Base-by-base conservation (phyloP, 2,113 vertebrate species). In the Platycercus adscitus region DNA sequence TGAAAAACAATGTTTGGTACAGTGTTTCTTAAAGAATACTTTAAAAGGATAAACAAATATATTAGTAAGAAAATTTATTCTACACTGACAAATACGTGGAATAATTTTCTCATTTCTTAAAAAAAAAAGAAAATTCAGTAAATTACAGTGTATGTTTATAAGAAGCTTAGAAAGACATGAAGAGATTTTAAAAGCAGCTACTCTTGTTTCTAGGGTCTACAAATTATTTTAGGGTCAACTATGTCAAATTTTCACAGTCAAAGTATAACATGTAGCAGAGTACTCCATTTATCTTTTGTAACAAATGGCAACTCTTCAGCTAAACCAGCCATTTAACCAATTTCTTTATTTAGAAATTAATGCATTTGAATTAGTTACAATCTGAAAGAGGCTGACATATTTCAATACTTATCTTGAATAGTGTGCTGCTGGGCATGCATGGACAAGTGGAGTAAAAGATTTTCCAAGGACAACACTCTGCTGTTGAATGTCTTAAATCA, bases 351-450 rank as follows among this genome's bases (percentile, higher is more conserved):
- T 75, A 77, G 77, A 68, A 80, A 68, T 13, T n/a, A 35, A 93
- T 92, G 86, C 65, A 55, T 21, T 58, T 77, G 55, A 89, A 96
- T 91, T 79, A 68, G 46, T 81, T 93, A 33, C 82, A 86, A 75
- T 81, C 64, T 92, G 79, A 95, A 97, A 76, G 25, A 90, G 64
- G 43, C 65, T 85, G 81, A 89, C 4, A 15, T 79, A 86, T 71
- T 95, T 96, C 89, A 96, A 47, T 61, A 53, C 44, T 91, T 89
- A 58, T 1, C 35, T 88, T 52, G 68, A 86, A 70, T 52, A 81
- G 25, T 53, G 86, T 79, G 72, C 82, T 3, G 1, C 61, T 47
- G 23, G 60, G 43, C 28, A 41, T 83, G 33, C 63, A 88, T 1
- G 3, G 39, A 31, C 39, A 72, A 93, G 47, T 4, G 6, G 9